These are phyloP conservation scores for Lordiphosa clarofinis DNA, from an alignment of 1,140 invertebrate genomes.

Conservation along the genomic window DNA sequence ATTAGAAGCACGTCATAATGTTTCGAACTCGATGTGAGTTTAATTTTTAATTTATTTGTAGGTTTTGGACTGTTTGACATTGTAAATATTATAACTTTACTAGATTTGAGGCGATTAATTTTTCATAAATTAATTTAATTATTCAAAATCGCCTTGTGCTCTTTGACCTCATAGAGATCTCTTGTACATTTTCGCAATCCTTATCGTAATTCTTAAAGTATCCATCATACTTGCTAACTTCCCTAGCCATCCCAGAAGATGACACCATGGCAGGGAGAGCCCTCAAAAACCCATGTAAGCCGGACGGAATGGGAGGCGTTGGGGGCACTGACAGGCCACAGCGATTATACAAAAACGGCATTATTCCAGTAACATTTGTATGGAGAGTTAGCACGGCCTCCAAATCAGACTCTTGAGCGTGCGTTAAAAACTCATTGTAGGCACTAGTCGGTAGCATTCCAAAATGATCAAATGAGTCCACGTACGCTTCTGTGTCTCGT, in stretches of 20 bases:
- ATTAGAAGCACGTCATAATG: background rate
- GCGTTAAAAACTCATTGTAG: conserved; percentile 82
- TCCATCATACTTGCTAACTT: conserved; percentile 66
- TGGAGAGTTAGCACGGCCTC: conserved; percentile 72
- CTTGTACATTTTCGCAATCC: conserved; percentile 41
- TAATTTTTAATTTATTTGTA: conserved; percentile 1
- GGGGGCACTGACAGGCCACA: conserved; percentile 64
- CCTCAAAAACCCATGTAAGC: conserved; percentile 71
- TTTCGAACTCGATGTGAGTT: conserved; percentile 1
- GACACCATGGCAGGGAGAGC: conserved; percentile 75
- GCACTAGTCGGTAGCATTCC: conserved; percentile 82
- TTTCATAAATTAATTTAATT: conserved; percentile 22
- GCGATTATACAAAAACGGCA: conserved; percentile 77
- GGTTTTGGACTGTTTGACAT: conserved; percentile 23
- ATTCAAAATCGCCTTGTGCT: conserved; percentile 32
- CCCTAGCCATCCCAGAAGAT: conserved; percentile 31
- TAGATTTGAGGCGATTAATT: conserved; percentile 26
- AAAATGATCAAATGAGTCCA: conserved; percentile 84
- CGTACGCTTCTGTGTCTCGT: conserved; percentile 89
- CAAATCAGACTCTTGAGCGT: conserved; percentile 77
- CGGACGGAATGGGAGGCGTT: conserved; percentile 76
- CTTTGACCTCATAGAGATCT: conserved; percentile 42
- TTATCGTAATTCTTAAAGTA: conserved; percentile 56
- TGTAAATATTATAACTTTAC: conserved; percentile 20
- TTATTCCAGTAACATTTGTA: conserved; percentile 74